Evolutionary conservation across 2,797 vertebrate species (phyloP).

Genomic region (Myotis vivesi): DNA sequence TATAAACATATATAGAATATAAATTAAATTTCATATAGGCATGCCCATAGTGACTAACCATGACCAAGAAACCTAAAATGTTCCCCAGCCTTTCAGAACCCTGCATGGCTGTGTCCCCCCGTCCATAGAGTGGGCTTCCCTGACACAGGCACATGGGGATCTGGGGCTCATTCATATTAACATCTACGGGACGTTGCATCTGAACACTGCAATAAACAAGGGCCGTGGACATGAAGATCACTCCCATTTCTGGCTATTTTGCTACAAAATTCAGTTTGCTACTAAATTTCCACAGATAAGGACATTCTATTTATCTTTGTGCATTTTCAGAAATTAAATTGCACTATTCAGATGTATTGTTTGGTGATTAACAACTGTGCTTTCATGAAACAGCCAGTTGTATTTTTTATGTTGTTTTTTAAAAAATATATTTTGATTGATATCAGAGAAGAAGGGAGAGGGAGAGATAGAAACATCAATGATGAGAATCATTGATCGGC

Average conservation of each 20-base stretch:
- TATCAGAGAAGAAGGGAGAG: no score
- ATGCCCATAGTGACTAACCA: neutral
- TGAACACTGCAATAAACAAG: neutral
- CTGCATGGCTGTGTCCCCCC: neutral
- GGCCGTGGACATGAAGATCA: neutral
- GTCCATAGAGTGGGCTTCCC: neutral
- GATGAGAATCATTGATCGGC: no score
- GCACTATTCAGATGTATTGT: neutral
- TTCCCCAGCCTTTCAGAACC: neutral
- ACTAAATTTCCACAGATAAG: neutral
- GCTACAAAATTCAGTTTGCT: neutral
- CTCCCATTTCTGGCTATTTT: neutral
- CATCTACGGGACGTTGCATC: neutral
- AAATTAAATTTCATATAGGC: neutral
- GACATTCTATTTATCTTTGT: neutral
- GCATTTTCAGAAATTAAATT: conserved; percentile 48
- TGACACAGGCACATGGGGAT: neutral
- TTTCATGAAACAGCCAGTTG: neutral
- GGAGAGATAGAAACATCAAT: no score
- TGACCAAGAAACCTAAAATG: neutral
- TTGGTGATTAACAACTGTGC: neutral
- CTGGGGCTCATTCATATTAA: neutral
- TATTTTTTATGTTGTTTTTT: neutral
- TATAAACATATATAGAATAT: neutral
- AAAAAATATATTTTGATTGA: no score